Base-by-base conservation (phyloP, 2,888 invertebrate genomes). In the Dendrolimus pini region DNA sequence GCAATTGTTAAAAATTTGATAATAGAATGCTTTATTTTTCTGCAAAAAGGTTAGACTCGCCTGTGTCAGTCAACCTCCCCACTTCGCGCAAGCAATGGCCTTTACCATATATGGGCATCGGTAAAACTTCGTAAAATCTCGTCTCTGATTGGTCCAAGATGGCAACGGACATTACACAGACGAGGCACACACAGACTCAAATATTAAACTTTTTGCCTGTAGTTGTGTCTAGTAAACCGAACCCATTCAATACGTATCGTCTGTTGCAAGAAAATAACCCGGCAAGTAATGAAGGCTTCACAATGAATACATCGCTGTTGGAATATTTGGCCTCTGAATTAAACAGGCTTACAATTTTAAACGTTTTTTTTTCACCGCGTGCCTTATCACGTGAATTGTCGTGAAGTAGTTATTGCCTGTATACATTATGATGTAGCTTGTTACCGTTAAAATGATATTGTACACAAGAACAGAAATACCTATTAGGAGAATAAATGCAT, bases 51-150 rank as follows among this genome's bases (percentile, higher is more conserved):
- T 30, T 85, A 77, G 83, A 84, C 83, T 85, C 85, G 90, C 88
- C 89, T 83, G 88, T 30, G 10, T 41, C 64, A 63, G 10, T 41
- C 64, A 63, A 88, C 85, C 91, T 87, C 86, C 82, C 79, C 83
- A 78, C 83, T 83, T 76, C 71, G 73, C 75, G 77, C 81, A 82
- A 91, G 91, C 91, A 92, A 91, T 93, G 92, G 92, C 92, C 92
- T 94, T 47, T 93, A 93, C 95, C 95, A 93, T 95, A 95, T 95
- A 95, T 94, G 95, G 95, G 93, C 94, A 95, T 94, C 93, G 92
- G 93, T 93, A 92, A 92, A 92, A 93, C 80, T 86, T 78, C 92
- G 93, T 93, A 92, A 92, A 92, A 93, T 80, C 87, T 78, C 92
- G 75, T 71, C 79, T 85, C 82, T 89, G 92, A 95, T 95, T 95